These are phyloP conservation scores for Euthynnus affinis DNA, from an alignment of 2,797 vertebrate species.

Conservation along the genomic window DNA sequence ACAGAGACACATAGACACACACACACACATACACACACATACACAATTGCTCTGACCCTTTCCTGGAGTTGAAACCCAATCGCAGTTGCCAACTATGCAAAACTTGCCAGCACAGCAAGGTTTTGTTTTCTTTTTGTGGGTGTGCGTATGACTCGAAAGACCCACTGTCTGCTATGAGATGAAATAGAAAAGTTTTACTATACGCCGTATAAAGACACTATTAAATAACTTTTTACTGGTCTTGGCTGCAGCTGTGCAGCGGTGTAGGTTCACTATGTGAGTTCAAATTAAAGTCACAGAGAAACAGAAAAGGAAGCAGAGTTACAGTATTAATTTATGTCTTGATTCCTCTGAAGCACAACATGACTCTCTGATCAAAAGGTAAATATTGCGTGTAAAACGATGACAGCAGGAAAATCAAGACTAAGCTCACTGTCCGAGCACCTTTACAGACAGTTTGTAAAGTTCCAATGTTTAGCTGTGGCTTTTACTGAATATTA, in stretches of 20 bases:
- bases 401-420: not conserved
- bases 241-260: not conserved
- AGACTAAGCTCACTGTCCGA: not conserved
- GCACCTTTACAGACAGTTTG: not conserved
- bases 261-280: not conserved
- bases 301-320: not conserved
- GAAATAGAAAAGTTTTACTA: constrained; percentile 29
- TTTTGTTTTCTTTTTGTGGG: constrained; percentile 65
- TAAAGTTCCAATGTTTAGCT: not conserved
- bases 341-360: not conserved
- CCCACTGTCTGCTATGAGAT: constrained; percentile 43
- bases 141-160: constrained; percentile 46
- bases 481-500: not conserved
- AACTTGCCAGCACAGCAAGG: constrained; percentile 72
- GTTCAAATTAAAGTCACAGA: constrained; percentile 19
- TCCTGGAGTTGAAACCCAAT: constrained; percentile 76
- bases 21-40: constrained; percentile 37
- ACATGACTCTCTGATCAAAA: not conserved
- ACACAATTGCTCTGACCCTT: constrained; percentile 72
- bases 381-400: constrained; percentile 7
- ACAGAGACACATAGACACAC: constrained; percentile 50
- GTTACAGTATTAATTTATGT: not conserved
- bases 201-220: constrained; percentile 3
- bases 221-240: constrained; percentile 41
- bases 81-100: constrained; percentile 68